These are phyloP conservation scores for Gyrodactylus salaris DNA, from an alignment of 1,140 invertebrate genomes.

Conservation along the genomic window DNA sequence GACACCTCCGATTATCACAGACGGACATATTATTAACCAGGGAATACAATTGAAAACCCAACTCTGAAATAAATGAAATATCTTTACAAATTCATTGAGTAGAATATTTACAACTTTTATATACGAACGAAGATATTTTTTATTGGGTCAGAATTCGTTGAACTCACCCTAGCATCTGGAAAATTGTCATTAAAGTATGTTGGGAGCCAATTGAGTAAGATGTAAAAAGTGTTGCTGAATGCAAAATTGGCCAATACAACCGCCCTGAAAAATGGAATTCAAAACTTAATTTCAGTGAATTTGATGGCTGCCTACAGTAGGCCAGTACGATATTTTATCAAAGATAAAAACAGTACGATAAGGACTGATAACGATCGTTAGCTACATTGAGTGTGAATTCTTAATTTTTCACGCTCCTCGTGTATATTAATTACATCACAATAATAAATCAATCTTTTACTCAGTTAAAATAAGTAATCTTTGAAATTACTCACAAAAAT, in stretches of 20 bases:
- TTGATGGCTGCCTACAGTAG: no score
- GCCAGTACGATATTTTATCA: no score
- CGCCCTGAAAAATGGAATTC: slow-evolving; percentile 25
- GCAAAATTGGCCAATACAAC: slow-evolving; percentile 35
- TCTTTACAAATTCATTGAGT: no score
- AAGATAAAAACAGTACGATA: no score
- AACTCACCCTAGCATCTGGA: slow-evolving; percentile 29
- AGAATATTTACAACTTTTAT: no score
- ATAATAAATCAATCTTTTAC: neutral
- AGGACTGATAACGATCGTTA: no score
- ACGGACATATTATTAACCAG: slow-evolving; percentile 31
- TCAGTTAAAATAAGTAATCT: neutral
- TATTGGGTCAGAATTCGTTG: no score
- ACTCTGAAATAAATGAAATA: slow-evolving; percentile 18
- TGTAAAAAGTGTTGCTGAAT: slow-evolving; percentile 39
- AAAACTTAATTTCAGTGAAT: no score
- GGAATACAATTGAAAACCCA: slow-evolving; percentile 39
- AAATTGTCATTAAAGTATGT: slow-evolving; percentile 40
- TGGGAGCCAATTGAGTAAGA: slow-evolving; percentile 37
- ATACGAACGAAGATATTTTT: no score
- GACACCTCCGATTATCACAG: slow-evolving; percentile 30
- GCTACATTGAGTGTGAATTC: no score
- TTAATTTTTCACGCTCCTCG: no score
- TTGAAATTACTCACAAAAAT: neutral
- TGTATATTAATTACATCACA: no score